Evolutionary conservation across 2,888 invertebrate species (phyloP), one percentile per base, ranked within the genome.

Genomic region (Calliphora vomitoria): DNA sequence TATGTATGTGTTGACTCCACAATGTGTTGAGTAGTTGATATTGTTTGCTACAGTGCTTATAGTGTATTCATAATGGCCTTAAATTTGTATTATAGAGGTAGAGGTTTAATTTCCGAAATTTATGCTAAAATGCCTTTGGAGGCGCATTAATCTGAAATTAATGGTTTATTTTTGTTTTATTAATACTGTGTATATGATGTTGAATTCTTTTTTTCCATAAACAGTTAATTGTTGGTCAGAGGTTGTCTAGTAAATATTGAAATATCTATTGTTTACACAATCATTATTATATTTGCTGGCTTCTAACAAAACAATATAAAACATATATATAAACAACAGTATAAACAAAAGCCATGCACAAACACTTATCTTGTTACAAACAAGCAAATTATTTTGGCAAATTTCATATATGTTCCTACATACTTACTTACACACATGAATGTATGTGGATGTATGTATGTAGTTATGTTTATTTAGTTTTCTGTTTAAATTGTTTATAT

Each of bases 111-210:
- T 76, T 84, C 79, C 66, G 74, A 84, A 79, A 88, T 88, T 89
- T 89, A 89, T 89, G 88, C 87, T 84, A 88, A 88, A 88, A 80
- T 86, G 85, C 89, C 89, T 86, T 79, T 50, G 85, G 82, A 88
- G 88, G 86, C 84, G 79, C 68, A 89, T 89, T 89, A 87, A 89
- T 85, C 82, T 75, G 75, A 86, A 83, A 87, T 87, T 86, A 89
- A 89, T 89, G 83, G 79, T 55, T 68, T 72, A 64, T 68, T 72
- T 58, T 38, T 58, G 31, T 38, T 60, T 38, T 47, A 25, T 74
- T 44, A 55, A 8, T 47, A 15, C n/a, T 15, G 15, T 15, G 13
- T 18, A 41, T 8, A 41, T 35, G 35, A 31, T n/a, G 31, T 31
- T 31, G 31, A 31, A 5, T 31, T 31, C 31, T n/a, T n/a, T 31